Base-by-base conservation (phyloP, 2,797 vertebrate species). In the Eutrigla gurnardus region DNA sequence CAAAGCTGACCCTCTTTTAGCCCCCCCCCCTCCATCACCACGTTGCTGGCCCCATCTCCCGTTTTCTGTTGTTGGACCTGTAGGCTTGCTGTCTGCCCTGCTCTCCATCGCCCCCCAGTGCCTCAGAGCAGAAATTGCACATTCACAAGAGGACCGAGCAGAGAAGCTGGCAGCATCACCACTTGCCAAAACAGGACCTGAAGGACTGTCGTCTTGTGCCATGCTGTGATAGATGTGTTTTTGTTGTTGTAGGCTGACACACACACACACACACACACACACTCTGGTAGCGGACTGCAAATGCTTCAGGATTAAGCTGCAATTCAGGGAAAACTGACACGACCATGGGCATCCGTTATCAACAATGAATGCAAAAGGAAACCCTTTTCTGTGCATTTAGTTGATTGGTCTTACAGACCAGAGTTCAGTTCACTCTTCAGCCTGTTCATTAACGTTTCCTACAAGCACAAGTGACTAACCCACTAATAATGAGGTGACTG, bases 1-100 rank as follows among this genome's bases (percentile, higher is more conserved):
- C 93, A 94, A 95, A 95, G 94, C 93, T 91, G 89, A 90, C 81
- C 87, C 72, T 53, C 33, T 49, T 72, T 45, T 37, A 49, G 3
- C 47, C 18, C 43, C n/a, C 12, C 9, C 9, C 14, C 15, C 5
- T 0, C 13, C 17, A 7, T 65, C 58, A 6, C 54, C 50, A 46
- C 76, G 45, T n/a, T 11, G 7, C 68, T 76, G 61, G 45, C 73
- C 14, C 62, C 17, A 10, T 50, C 70, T 67, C 42, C 25, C 7
- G 18, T 58, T 47, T 47, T 65, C 86, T 81, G 72, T 67, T 9
- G 14, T 25, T 49, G 63, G 84, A 83, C 78, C 85, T 76, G 74
- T 62, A 46, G 73, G 63, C 70, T 65, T n/a, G 36, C 67, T 14
- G 62, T 14, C 65, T 57, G 63, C 61, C 59, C 70, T 70, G 81